Evolutionary conservation across 2,113 vertebrate species (phyloP), one percentile per base, ranked within the genome.

Genomic region (Sturnira hondurensis): DNA sequence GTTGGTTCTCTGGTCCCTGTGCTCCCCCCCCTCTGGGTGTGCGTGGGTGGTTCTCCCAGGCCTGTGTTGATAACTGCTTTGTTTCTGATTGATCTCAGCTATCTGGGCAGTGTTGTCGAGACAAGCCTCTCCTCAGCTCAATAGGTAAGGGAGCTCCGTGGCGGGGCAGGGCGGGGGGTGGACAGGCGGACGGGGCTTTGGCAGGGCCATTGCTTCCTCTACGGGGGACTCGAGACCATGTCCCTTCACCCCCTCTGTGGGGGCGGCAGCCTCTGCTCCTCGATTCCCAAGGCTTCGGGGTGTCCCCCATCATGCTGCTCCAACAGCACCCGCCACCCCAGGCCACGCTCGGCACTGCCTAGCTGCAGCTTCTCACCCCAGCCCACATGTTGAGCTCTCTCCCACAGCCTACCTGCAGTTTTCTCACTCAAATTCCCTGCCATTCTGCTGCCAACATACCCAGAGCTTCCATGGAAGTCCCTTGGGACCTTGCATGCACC

Each of bases 21-120:
- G 77, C 83, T 90, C 96, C 98, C 98, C 98, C 94, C 98, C 98
- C 97, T 96, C 96, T 91, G 96, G 96, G 97, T 97, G 95, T 96
- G 96, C 93, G 96, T 95, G 97, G 98, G 98, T 98, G 98, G 98
- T 98, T 96, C 96, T 97, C 98, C 98, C 97, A 96, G 95, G 98
- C 98, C 97, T 96, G 95, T 98, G 98, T 99, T 99, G 99, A 99
- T 99, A 99, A 99, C 99, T 99, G 99, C 99, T 99, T 99, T 99
- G 99, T 99, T 99, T 99, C 99, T 99, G 99, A 99, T 99, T 99
- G 99, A 99, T 99, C 99, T 99, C 99, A 99, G 99, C 99, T 99
- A 99, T 99, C 99, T 99, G 99, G 99, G 99, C 99, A 99, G 99
- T 99, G 99, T 99, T 99, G 99, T 99, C 99, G 99, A 99, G 99